Evolutionary conservation across 2,797 vertebrate species (phyloP), one percentile per base, ranked within the genome.

Genomic region (Benthosema pterotum): DNA sequence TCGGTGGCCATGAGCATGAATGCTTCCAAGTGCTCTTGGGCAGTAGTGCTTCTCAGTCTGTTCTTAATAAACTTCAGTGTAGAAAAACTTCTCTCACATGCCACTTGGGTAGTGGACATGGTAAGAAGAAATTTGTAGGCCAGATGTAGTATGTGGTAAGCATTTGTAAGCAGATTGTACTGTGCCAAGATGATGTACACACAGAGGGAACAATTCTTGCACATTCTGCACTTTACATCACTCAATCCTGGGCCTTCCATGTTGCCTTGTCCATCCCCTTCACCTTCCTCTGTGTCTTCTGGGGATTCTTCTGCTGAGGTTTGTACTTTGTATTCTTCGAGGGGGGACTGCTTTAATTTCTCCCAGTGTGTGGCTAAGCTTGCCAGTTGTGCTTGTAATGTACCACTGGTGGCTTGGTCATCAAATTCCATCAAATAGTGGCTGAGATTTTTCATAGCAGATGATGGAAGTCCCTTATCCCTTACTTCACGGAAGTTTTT

Each of bases 391-490:
- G 14, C 13, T 38, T 38, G 15, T 47, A 74, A 71, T 49, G 49
- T 72, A 11, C 47, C 25, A 72, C 48, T 61, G n/a, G 78, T 73
- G 42, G 73, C 63, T 48, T 57, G 66, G 2, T 71, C 11, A 17
- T 70, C 62, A 63, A 69, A 75, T 28, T 14, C 67, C 16, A 66
- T 51, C 47, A 77, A 45, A 72, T 49, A 65, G 53, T 72, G 69
- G 70, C 62, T 73, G 5, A 69, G 52, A 25, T 69, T 49, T 55
- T 52, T 2, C n/a, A 63, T 56, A 15, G 60, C 56, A 64, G 59
- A 43, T 19, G 3, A 68, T 2, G 47, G 63, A 19, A 76, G 66
- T 5, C 57, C 45, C 60, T 71, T 79, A 59, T 8, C 25, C 59
- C 19, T 65, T n/a, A 72, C 28, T 16, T 74, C 11, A 43, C 46